phyloP scores from a whole-genome alignment of 2,113 vertebrate species.

The Corydoras maculifer region DNA sequence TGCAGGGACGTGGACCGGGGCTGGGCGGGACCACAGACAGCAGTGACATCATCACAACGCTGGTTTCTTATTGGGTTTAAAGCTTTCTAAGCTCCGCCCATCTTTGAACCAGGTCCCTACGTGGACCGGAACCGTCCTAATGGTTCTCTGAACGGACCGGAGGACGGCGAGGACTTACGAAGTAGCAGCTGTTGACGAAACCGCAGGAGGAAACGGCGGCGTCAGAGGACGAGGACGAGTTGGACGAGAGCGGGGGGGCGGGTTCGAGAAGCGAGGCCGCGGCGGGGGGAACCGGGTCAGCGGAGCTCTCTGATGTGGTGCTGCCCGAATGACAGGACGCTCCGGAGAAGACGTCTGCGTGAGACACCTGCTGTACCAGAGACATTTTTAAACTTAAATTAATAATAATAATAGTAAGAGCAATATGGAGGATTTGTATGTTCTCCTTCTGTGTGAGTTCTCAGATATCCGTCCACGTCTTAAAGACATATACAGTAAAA shows the following conservation, averaged over 20 bases:
- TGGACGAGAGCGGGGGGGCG: conserved; percentile 33
- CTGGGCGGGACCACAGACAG: conserved; percentile 29
- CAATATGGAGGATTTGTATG: too few species aligned
- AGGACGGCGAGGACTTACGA: conserved; percentile 54
- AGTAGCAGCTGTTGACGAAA: conserved; percentile 74
- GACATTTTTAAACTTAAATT: too few species aligned
- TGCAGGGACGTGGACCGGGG: conserved; percentile 45
- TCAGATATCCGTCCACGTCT: too few species aligned
- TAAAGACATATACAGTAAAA: too few species aligned
- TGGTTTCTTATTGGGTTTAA: neutral
- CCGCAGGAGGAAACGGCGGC: conserved; percentile 60
- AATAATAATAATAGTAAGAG: too few species aligned
- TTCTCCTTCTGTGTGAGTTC: too few species aligned
- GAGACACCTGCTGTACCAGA: conserved; percentile 22
- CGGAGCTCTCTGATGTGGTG: conserved; percentile 61
- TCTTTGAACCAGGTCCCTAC: too few species aligned
- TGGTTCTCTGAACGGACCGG: neutral
- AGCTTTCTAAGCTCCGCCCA: too few species aligned
- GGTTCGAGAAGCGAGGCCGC: conserved; percentile 44
- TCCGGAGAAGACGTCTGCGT: conserved; percentile 62
- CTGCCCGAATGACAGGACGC: conserved; percentile 59
- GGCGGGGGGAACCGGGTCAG: conserved; percentile 51
- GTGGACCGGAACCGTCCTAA: neutral
- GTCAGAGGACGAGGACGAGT: conserved; percentile 48
- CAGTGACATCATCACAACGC: neutral